These are phyloP conservation scores for Halcyon badia DNA, from an alignment of 2,797 vertebrate species.

Conservation along the genomic window DNA sequence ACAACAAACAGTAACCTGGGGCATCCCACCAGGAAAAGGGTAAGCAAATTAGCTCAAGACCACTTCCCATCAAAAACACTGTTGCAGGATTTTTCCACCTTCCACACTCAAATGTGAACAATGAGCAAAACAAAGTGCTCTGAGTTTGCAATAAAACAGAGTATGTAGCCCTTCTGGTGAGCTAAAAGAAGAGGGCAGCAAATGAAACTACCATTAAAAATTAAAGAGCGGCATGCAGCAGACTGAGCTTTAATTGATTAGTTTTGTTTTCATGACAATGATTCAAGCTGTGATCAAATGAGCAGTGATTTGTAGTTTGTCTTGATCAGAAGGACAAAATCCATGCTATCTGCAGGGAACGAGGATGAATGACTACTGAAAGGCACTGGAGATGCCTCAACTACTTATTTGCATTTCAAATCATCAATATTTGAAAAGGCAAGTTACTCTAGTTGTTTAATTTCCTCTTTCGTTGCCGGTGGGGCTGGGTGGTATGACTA, in stretches of 20 bases:
- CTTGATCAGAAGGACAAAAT: not conserved
- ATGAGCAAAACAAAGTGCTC: fast-evolving
- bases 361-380: not conserved
- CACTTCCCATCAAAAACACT: not conserved
- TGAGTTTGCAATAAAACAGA: not conserved
- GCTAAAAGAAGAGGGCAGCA: not conserved
- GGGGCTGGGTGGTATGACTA: not conserved
- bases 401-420: not conserved
- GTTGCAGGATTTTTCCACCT: not conserved
- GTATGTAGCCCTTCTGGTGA: not conserved
- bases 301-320: not conserved
- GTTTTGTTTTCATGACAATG: slow-evolving; percentile 5
- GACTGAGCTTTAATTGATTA: not conserved
- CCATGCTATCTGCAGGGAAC: fast-evolving
- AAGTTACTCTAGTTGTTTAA: not conserved
- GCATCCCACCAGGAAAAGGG: not conserved
- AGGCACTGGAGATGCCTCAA: fast-evolving
- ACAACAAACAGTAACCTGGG: not conserved
- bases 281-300: not conserved
- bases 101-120: not conserved
- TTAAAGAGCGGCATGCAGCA: not conserved
- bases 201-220: not conserved
- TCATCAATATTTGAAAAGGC: not conserved
- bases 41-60: not conserved
- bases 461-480: not conserved